phyloP scores from a whole-genome alignment of 2,888 invertebrate species.

The Drosophila infuscata region DNA sequence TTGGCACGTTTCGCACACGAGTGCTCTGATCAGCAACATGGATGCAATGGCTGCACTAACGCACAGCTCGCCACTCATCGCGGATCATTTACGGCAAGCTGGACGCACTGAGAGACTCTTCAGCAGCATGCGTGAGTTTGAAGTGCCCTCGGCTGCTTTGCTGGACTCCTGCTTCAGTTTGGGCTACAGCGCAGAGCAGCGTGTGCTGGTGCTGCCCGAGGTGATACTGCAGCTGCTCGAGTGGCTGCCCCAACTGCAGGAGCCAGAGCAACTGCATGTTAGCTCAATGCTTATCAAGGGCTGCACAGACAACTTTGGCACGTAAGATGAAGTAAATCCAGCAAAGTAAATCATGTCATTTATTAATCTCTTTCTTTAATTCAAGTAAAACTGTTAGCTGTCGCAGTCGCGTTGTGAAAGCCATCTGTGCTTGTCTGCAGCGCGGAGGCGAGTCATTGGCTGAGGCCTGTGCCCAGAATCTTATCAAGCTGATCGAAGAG shows the following conservation, averaged over 20 bases:
- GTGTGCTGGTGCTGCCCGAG: slow-evolving; percentile 84
- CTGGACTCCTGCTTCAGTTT: slow-evolving; percentile 85
- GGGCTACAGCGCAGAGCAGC: slow-evolving; percentile 83
- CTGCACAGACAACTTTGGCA: slow-evolving; percentile 85
- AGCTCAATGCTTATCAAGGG: slow-evolving; percentile 84
- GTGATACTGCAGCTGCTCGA: slow-evolving; percentile 86
- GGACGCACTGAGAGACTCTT: slow-evolving; percentile 82
- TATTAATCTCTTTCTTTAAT: slow-evolving; percentile 31
- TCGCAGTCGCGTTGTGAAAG: slow-evolving; percentile 85
- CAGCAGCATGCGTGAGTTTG: slow-evolving; percentile 83
- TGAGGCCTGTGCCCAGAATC: slow-evolving; percentile 85
- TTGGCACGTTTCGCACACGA: slow-evolving; percentile 81
- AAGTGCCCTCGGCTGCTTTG: slow-evolving; percentile 85
- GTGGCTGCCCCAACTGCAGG: slow-evolving; percentile 86
- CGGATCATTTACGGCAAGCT: slow-evolving; percentile 70
- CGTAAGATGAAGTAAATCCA: slow-evolving; percentile 69
- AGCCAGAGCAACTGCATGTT: slow-evolving; percentile 84
- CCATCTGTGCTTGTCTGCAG: slow-evolving; percentile 85
- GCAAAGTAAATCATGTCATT: not conserved
- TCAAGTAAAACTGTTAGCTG: slow-evolving; percentile 86
- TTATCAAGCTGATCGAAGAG: slow-evolving; percentile 87
- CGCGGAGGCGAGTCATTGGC: slow-evolving; percentile 83
- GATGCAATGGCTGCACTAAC: slow-evolving; percentile 78
- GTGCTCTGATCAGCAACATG: slow-evolving; percentile 79
- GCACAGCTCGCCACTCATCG: slow-evolving; percentile 70